Conservation (phyloP, 1,140 invertebrate species). For the Drosophila azteca region DNA sequence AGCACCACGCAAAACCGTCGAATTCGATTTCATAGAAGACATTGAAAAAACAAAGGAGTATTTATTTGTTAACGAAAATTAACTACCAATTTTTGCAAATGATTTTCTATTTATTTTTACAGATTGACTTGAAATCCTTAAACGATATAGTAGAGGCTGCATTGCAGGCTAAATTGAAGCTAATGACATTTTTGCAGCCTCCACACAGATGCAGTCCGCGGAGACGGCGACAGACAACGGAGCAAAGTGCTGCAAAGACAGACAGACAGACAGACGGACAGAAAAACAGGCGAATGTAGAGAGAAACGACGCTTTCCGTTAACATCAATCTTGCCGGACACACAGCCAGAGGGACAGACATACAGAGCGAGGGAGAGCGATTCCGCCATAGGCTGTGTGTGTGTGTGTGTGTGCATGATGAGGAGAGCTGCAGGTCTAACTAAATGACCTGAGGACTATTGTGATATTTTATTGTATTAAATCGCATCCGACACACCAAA, state of each 20-base stretch:
- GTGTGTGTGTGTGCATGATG: conserved; percentile 59
- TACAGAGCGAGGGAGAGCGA: conserved; percentile 19
- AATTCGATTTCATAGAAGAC: too few relatives aligned
- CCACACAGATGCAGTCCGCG: conserved; percentile 27
- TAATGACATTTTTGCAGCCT: conserved; percentile 8
- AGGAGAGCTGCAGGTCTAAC: conserved; percentile 75
- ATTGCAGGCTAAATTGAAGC: too few relatives aligned
- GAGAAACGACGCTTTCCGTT: conserved; percentile 82
- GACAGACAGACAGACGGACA: neutral
- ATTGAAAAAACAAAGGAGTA: neutral
- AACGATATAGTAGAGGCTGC: too few relatives aligned
- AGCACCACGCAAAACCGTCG: conserved; percentile 55
- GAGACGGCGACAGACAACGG: conserved; percentile 49
- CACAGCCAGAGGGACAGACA: conserved; percentile 20
- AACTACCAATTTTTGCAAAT: neutral
- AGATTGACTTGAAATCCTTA: too few relatives aligned
- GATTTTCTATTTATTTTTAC: neutral
- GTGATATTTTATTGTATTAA: conserved; percentile 83
- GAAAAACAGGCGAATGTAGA: conserved; percentile 14
- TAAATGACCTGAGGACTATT: conserved; percentile 83
- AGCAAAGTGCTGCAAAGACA: neutral
- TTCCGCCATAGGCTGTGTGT: conserved; percentile 15
- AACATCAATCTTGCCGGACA: conserved; percentile 83
- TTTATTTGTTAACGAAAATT: neutral
- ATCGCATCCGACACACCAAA: conserved; percentile 76